Percentiles rank a stretch among this genome's conserved stretches.
These are phyloP conservation scores for Porites cylindrica DNA, from an alignment of 92 coral and sea anemone genomes.

Conservation along the genomic window DNA sequence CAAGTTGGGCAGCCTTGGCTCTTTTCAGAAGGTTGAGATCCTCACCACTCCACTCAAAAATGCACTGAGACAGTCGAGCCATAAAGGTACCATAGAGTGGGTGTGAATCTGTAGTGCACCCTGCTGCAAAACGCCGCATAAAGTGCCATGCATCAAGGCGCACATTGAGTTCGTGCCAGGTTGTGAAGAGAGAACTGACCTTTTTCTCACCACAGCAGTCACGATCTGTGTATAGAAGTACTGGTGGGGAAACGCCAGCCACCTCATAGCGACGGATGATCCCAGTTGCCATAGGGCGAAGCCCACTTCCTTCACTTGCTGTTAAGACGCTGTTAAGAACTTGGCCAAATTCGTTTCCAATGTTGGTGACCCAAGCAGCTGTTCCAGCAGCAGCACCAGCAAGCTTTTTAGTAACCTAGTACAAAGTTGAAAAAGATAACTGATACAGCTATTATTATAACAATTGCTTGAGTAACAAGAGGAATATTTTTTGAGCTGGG, in stretches of 20 bases:
- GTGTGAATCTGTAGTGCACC: slow-evolving; percentile 67
- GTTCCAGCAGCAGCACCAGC: slow-evolving; percentile 42
- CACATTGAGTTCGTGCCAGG: slow-evolving; percentile 24
- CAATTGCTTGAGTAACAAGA: background rate
- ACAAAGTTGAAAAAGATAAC: background rate
- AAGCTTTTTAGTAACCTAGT: slow-evolving; percentile 45
- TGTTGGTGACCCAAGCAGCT: slow-evolving; percentile 69
- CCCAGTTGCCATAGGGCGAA: slow-evolving; percentile 55
- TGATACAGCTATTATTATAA: background rate
- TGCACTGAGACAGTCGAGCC: slow-evolving; percentile 59
- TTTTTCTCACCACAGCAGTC: slow-evolving; percentile 48
- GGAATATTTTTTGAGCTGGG: no score
- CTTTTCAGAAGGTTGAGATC: slow-evolving; percentile 49
- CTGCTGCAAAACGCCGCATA: slow-evolving; percentile 56
- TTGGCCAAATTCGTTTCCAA: slow-evolving; percentile 67
- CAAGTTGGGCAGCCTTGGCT: slow-evolving; percentile 46
- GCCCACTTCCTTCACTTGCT: slow-evolving; percentile 63
- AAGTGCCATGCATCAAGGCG: slow-evolving; percentile 63
- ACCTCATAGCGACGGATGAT: slow-evolving; percentile 52
- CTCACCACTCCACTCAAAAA: slow-evolving; percentile 65
- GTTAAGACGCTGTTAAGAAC: slow-evolving; percentile 60
- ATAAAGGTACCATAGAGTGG: slow-evolving; percentile 66
- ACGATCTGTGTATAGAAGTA: slow-evolving; percentile 28
- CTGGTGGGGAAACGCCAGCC: slow-evolving; percentile 51
- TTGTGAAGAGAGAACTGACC: slow-evolving; percentile 17